Evolutionary conservation across 64 coral and sea anemone genomes (phyloP), one percentile per base, ranked within the genome.

Genomic region (Pocillopora damicornis): DNA sequence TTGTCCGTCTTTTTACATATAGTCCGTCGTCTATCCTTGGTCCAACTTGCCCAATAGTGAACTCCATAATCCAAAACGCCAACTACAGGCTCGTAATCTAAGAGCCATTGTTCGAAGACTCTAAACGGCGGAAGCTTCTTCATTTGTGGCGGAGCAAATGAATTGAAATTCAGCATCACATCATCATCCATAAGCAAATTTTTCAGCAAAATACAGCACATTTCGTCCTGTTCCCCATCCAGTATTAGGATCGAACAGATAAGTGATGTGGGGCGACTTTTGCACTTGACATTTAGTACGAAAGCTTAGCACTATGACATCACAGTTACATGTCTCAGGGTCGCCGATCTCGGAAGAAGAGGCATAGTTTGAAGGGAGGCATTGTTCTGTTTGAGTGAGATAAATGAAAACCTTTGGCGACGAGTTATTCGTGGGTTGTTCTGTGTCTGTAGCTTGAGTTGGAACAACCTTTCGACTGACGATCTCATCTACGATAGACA

Each of bases 111-210:
- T 36, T 91, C 81, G 86, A 77, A 86, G 10, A 71, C 75, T 36
- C 81, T 74, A 26, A 91, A 58, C 35, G 82, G 69, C n/a, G 37
- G 34, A 15, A 77, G 60, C n/a, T 61, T 82, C 35, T 83, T 75
- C 35, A 82, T 82, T 18, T 67, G 16, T 66, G 30, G 51, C 2
- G 67, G 69, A 75, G 35, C 68, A 36, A 75, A 59, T 6, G 60
- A 1, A 38, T 91, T 91, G 34, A 83, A 91, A 1, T 35, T 11
- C 0, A 91, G 59, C 61, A 4, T 8, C 20, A 83, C 75, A 60
- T 91, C 89, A 76, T 83, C 89, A 30, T 91, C 89, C 1, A 79
- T 62, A 83, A 91, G n/a, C n/a, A n/a, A n/a, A n/a, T n/a, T n/a
- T 76, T 20, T 74, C 79, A 23, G 20, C 15, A 35, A 35, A 61